Evolutionary conservation across 2,113 vertebrate species (phyloP), one percentile per base, ranked within the genome.

Genomic region (Thunnus thynnus): DNA sequence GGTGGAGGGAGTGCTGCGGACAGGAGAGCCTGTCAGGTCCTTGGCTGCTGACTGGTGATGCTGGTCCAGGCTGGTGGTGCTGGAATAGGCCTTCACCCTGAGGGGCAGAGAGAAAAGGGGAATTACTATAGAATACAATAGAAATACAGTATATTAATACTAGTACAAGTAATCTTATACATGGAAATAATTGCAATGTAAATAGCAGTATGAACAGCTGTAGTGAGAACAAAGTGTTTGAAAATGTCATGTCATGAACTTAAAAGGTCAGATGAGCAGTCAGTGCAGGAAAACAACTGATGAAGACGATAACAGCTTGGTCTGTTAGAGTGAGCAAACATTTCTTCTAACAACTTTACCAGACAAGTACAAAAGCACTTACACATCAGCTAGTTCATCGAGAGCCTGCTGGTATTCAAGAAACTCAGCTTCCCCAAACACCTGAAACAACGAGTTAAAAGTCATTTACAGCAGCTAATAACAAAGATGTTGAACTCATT

Each of bases 11-110:
- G 94, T 84, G 36, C 93, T 80, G 13, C 95, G 82, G 4, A 89
- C 90, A 0, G 93, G 93, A 16, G 95, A 97, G 17, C 94, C 95
- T 1, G 96, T 99, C 81, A 99, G 94, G 88, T 99, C 98, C 90
- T 97, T 99, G 6, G 97, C 97, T 13, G 98, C 97, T 0, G 96
- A 97, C 86, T 99, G 98, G 87, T 98, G 97, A 70, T 98, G 97
- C 89, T 95, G 91, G 87, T 97, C 98, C 85, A 96, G 95, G 87
- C 94, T 96, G 88, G 84, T 94, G 82, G 68, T 89, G 84, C 93
- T 95, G 78, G 92, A 94, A 71, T 94, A 94, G 20, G 90, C 89
- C 85, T 95, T 94, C 30, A 95, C 94, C 17, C 94, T 95, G 89
- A 18, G 48, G 20, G 27, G 50, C 50, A 7, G 3, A 30, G 25